Evolutionary conservation across 2,888 invertebrate species (phyloP), one percentile per base, ranked within the genome.

Genomic region (Meiosimyza platycephala): DNA sequence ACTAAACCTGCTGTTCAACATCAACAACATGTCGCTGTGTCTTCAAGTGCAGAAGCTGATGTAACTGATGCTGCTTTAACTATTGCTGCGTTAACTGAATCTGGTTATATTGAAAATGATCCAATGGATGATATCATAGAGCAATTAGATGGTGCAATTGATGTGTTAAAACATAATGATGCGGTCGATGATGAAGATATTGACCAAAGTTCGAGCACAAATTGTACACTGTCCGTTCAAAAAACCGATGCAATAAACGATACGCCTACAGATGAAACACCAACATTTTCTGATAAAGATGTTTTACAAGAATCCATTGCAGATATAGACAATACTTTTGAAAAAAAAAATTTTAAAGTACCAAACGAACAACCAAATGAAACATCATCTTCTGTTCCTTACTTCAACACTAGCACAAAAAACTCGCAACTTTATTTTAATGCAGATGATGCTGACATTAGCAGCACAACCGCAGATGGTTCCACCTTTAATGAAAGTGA

Each of bases 111-210:
- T 62, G 85, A 83, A 60, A 76, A 78, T 16, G 84, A 85, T 74
- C 80, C 85, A 6, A 84, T 85, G 72, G 86, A 85, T 71, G 86
- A 86, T 74, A 85, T 86, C 22, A 85, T 85, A 48, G 83, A 86
- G 79, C 82, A 88, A 79, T 79, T 86, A 74, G 83, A 88, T 82
- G 85, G 85, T 22, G 80, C 81, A 6, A 72, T 73, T 5, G 86
- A 86, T 73, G 64, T 78, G 15, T 51, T 78, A 1, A 74, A 69
- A 4, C 48, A 63, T 9, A 50, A 54, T 18, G 75, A 68, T 48
- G 71, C 76, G 6, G 18, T 64, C 6, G 78, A 79, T 54, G 77
- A 78, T 13, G 77, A 78, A 22, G 71, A 76, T 66, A 72, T 68
- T 40, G 69, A 76, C 69, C 67, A 77, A 28, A 40, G 4, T 40